Conservation (phyloP, 2,797 vertebrate genomes). For the Acipenser oxyrinchus region DNA sequence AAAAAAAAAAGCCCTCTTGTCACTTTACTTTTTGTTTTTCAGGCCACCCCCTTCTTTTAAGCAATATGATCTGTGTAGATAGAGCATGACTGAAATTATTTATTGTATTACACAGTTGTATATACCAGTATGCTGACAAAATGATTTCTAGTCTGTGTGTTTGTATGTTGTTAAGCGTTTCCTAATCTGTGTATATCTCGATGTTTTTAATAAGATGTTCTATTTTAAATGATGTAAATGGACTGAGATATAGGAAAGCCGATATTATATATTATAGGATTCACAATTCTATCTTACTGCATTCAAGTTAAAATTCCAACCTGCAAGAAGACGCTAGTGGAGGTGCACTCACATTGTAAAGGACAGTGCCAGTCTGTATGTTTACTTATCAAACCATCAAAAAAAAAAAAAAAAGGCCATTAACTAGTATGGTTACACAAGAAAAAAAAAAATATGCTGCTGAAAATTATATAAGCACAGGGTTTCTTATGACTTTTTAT, state of each 20-base stretch:
- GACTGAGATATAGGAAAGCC: constrained; percentile 87
- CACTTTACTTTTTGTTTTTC: constrained; percentile 24
- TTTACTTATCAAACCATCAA: constrained; percentile 63
- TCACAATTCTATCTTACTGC: constrained; percentile 86
- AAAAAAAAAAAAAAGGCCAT: constrained; percentile 57
- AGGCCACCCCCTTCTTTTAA: constrained; percentile 95
- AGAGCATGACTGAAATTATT: constrained; percentile 98
- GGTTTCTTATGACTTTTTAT: constrained; percentile 62
- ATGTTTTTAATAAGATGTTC: constrained; percentile 99
- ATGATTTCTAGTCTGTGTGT: constrained; percentile 98
- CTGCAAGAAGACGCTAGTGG: constrained; percentile 70
- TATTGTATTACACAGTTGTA: constrained; percentile 97
- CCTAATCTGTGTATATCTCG: constrained; percentile 99
- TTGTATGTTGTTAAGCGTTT: constrained; percentile 99
- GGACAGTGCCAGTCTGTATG: constrained; percentile 79
- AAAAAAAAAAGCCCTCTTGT: constrained; percentile 44
- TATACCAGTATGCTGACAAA: constrained; percentile 91
- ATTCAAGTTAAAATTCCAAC: constrained; percentile 87
- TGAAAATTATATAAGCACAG: constrained; percentile 69
- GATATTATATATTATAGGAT: constrained; percentile 83
- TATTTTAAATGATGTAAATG: constrained; percentile 99
- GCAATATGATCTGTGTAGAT: constrained; percentile 99
- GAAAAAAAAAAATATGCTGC: constrained; percentile 53
- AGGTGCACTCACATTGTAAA: constrained; percentile 82
- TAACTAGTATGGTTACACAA: constrained; percentile 59